Evolutionary conservation across 2,797 vertebrate species (phyloP).

Genomic region (Molossus alvarezi): DNA sequence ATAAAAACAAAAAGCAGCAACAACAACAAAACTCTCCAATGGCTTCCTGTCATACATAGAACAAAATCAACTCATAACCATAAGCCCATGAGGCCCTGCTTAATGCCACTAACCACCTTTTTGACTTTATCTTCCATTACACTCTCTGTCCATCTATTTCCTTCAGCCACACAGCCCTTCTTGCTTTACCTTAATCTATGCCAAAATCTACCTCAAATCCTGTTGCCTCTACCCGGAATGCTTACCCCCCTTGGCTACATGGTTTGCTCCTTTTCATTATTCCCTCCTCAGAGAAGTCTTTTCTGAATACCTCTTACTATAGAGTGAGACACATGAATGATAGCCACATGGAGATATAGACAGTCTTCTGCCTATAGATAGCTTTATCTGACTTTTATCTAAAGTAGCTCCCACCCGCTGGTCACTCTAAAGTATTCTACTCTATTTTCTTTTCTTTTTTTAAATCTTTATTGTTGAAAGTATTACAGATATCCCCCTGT

Average conservation of each 20-base stretch:
- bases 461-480: too few relatives aligned
- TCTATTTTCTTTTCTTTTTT: background rate
- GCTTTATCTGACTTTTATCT: background rate
- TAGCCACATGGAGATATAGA: background rate
- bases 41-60: background rate
- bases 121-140: background rate
- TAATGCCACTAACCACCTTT: slow-evolving; percentile 11
- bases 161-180: background rate
- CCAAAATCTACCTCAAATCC: background rate
- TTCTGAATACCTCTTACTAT: slow-evolving; percentile 2
- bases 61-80: slow-evolving; percentile 27
- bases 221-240: slow-evolving; percentile 16
- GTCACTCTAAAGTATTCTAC: background rate
- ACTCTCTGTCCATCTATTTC: background rate
- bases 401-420: background rate
- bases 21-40: background rate
- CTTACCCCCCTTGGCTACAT: background rate
- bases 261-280: slow-evolving; percentile 56
- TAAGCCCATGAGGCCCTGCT: background rate
- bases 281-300: background rate
- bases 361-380: background rate
- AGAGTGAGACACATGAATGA: background rate
- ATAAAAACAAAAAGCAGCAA: slow-evolving; percentile 8
- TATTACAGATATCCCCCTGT: too few relatives aligned
- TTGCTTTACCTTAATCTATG: slow-evolving; percentile 3